Conservation (phyloP, 1,140 invertebrate genomes). For the Hyposmocoma kahamanoa region DNA sequence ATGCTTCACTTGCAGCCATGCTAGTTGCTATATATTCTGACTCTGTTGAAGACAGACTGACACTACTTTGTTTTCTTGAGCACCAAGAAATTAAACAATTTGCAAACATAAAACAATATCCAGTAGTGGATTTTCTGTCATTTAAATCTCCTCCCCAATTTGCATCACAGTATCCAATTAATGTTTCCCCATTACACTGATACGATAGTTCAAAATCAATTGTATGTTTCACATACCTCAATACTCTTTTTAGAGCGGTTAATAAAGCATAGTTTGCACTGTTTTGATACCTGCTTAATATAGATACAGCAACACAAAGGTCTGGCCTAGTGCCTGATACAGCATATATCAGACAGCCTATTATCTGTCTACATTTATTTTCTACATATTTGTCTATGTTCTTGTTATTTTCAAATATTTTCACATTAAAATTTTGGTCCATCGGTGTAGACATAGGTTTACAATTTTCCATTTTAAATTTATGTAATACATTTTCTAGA, state of each 20-base stretch:
- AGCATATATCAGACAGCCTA: slow-evolving; percentile 30
- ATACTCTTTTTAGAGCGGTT: slow-evolving; percentile 22
- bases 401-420: slow-evolving; percentile 16
- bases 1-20: background rate
- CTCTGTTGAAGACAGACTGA: background rate
- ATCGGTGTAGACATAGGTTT: slow-evolving; percentile 2
- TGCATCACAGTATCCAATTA: background rate
- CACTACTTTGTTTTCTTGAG: background rate
- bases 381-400: slow-evolving; percentile 17
- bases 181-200: background rate
- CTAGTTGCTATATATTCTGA: background rate
- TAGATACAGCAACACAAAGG: slow-evolving; percentile 24
- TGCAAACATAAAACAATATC: background rate
- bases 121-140: slow-evolving; percentile 1
- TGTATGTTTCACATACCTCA: slow-evolving; percentile 28
- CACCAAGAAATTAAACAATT: background rate
- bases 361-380: slow-evolving; percentile 25
- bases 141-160: slow-evolving; percentile 1
- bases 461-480: slow-evolving; percentile 19
- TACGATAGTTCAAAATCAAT: background rate
- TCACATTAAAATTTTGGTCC: slow-evolving; percentile 21
- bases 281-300: slow-evolving; percentile 31
- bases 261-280: slow-evolving; percentile 20
- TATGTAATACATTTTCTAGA: slow-evolving; percentile 25
- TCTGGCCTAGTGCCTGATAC: slow-evolving; percentile 33